A percentile compares a stretch with the other conserved stretches of the same genome.
Conservation (phyloP, 2,113 vertebrate species). For the Laterallus jamaicensis region DNA sequence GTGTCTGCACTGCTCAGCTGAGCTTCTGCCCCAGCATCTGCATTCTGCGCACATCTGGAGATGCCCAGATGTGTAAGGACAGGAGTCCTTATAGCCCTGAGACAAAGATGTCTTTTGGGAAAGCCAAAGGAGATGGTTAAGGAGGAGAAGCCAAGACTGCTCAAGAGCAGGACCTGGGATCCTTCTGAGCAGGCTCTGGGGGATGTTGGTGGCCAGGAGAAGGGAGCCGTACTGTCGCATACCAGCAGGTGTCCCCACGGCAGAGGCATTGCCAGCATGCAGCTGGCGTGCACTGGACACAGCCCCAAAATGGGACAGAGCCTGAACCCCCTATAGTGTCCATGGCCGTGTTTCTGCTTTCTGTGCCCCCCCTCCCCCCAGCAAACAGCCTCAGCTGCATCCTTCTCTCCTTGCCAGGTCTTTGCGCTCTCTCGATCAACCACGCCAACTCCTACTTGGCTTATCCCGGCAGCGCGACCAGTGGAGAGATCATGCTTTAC, state of each 20-base stretch:
- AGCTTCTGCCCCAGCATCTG: neutral
- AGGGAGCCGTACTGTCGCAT: neutral
- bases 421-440: slow-evolving; percentile 93
- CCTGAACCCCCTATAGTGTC: neutral
- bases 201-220: neutral
- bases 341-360: neutral
- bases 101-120: no score
- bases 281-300: accelerated
- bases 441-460: slow-evolving; percentile 95
- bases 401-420: slow-evolving; percentile 74
- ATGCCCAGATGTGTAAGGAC: neutral
- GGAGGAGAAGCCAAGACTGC: neutral
- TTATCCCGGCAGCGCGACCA: slow-evolving; percentile 88
- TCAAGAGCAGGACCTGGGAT: neutral
- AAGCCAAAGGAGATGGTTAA: neutral
- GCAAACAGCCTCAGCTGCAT: neutral
- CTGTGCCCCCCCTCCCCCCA: neutral
- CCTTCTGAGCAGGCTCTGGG: neutral
- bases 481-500: slow-evolving; percentile 91
- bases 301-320: neutral
- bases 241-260: slow-evolving; percentile 70
- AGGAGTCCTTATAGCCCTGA: neutral
- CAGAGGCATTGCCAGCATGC: neutral
- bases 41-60: neutral
- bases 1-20: accelerated